These are phyloP conservation scores for Pemphigus obesinymphae DNA, from an alignment of 1,140 invertebrate genomes.

Conservation along the genomic window DNA sequence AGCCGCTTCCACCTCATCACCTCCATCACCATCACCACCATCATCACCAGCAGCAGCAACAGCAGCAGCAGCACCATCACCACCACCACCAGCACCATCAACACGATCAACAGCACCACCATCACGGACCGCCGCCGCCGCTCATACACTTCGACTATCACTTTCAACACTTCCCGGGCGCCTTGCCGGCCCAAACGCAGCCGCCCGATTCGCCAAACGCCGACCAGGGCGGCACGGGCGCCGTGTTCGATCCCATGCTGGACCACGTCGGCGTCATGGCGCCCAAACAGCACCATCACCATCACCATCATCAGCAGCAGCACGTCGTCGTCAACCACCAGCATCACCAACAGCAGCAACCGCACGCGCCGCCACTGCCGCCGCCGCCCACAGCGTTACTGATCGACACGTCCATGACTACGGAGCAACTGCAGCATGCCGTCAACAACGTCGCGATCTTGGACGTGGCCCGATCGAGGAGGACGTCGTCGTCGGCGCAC, in stretches of 20 bases:
- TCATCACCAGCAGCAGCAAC: conserved; percentile 41
- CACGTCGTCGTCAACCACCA: conserved; percentile 48
- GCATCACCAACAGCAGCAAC: neutral
- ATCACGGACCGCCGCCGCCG: conserved; percentile 46
- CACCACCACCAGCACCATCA: conserved; percentile 46
- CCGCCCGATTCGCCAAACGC: conserved; percentile 47
- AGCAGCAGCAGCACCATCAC: conserved; percentile 26
- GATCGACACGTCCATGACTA: neutral
- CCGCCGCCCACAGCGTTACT: neutral
- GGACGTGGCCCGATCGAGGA: too few species aligned
- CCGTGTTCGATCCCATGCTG: conserved; percentile 55
- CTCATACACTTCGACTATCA: conserved; percentile 48
- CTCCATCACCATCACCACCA: conserved; percentile 3
- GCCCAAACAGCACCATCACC: conserved; percentile 72
- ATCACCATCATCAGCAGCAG: conserved; percentile 65
- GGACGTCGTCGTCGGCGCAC: neutral
- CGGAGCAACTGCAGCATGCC: neutral
- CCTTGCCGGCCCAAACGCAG: conserved; percentile 53
- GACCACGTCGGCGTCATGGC: conserved; percentile 55
- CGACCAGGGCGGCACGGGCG: conserved; percentile 46
- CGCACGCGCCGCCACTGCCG: neutral
- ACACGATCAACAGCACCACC: conserved; percentile 46
- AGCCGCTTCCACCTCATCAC: conserved; percentile 46
- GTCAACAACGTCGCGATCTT: neutral
- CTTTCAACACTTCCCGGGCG: conserved; percentile 54